These are phyloP conservation scores for Eurystomus glaucurus DNA, from an alignment of 2,797 vertebrate species.

Conservation along the genomic window DNA sequence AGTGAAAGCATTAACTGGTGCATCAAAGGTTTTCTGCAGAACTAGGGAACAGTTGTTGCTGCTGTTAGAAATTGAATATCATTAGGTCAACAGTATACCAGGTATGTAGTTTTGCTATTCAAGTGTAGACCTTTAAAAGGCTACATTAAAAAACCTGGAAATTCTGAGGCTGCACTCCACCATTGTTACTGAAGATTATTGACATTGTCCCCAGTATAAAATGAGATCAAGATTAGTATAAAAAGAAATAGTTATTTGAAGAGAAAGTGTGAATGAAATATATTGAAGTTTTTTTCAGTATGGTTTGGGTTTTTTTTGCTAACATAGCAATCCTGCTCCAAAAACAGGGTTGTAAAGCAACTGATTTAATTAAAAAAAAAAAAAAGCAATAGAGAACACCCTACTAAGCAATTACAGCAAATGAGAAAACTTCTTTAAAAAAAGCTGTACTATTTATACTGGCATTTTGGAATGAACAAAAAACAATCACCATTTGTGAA, in stretches of 20 bases:
- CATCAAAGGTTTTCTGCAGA: neutral
- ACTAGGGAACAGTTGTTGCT: neutral
- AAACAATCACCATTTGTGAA: neutral
- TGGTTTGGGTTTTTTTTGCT: neutral
- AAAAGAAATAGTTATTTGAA: neutral
- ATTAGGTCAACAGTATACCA: neutral
- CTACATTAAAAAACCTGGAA: neutral
- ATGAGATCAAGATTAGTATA: neutral
- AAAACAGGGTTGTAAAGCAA: neutral
- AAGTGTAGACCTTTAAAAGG: neutral
- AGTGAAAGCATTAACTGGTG: neutral
- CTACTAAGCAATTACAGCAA: neutral
- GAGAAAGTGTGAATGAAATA: neutral
- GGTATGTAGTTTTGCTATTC: neutral
- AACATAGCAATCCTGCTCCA: neutral
- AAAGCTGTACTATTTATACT: neutral
- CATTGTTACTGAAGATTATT: neutral
- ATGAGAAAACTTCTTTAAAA: neutral
- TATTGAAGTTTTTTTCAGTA: neutral
- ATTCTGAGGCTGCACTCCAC: neutral
- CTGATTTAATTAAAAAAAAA: accelerated
- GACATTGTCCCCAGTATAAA: neutral
- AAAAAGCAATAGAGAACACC: neutral
- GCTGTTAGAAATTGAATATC: neutral
- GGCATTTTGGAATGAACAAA: neutral